Conservation (phyloP, 1,140 invertebrate species). For the Cherax quadricarinatus region DNA sequence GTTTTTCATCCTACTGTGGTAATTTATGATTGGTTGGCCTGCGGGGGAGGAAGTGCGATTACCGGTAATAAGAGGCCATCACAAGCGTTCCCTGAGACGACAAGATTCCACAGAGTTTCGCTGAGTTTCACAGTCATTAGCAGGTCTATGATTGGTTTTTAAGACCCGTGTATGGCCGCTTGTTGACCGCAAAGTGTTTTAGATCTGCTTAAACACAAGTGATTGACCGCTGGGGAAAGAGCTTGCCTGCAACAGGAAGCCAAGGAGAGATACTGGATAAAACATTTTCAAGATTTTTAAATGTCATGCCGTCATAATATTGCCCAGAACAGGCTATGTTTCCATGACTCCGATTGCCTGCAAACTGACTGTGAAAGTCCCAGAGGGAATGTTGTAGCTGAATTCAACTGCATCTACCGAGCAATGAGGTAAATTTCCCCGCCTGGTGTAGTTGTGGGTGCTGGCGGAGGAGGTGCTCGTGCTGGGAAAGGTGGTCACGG, state of each 20-base stretch:
- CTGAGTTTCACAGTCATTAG: neutral
- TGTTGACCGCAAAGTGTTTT: neutral
- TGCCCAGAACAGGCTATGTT: constrained; percentile 38
- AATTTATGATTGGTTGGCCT: constrained; percentile 66
- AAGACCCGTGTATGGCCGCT: too few relatives aligned
- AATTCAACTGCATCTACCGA: too few relatives aligned
- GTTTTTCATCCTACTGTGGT: constrained; percentile 62
- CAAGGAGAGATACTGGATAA: neutral
- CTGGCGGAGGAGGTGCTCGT: too few relatives aligned
- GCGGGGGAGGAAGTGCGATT: constrained; percentile 61
- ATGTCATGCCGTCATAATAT: constrained; percentile 51
- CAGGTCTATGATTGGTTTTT: neutral
- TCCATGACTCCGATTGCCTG: constrained; percentile 15
- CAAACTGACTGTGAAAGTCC: neutral
- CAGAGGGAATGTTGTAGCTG: too few relatives aligned
- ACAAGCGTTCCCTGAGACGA: constrained; percentile 4
- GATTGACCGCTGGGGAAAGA: too few relatives aligned
- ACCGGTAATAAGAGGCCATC: constrained; percentile 67
- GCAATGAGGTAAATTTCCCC: too few relatives aligned
- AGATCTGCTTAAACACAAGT: too few relatives aligned
- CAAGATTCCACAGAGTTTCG: constrained; percentile 5
- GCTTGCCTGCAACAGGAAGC: too few relatives aligned
- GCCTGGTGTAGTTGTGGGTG: too few relatives aligned
- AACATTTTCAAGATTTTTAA: constrained; percentile 6
- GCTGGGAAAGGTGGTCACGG: too few relatives aligned